phyloP scores from a whole-genome alignment of 2,888 invertebrate species.

The Rhamnusium bicolor region DNA sequence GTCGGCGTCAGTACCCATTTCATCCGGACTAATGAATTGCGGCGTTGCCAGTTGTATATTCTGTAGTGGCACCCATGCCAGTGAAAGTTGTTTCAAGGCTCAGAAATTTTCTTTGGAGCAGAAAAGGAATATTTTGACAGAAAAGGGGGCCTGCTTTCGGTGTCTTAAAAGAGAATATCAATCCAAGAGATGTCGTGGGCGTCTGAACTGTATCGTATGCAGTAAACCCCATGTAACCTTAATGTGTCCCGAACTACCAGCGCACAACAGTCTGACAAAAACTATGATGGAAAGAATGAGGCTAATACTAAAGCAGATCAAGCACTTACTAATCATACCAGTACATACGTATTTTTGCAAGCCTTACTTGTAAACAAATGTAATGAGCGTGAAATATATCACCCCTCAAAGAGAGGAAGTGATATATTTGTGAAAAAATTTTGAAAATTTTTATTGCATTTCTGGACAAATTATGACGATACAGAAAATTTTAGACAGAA shows the following conservation, averaged over 20 bases:
- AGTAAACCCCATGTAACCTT: conserved; percentile 46
- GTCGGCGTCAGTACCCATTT: conserved; percentile 24
- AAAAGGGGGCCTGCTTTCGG: conserved; percentile 49
- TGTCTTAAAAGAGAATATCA: conserved; percentile 52
- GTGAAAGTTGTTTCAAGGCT: neutral
- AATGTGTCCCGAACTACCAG: conserved; percentile 50
- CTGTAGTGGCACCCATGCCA: neutral
- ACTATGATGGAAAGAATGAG: neutral
- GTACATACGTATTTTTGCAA: too few relatives aligned
- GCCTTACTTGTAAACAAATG: too few relatives aligned
- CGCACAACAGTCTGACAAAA: neutral
- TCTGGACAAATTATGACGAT: too few relatives aligned
- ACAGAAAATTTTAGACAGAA: too few relatives aligned
- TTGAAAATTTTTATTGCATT: too few relatives aligned
- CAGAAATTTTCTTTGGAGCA: neutral
- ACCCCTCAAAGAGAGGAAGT: too few relatives aligned
- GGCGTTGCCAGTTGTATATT: conserved; percentile 1
- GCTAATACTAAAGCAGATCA: neutral
- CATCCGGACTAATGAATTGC: conserved; percentile 18
- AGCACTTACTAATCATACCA: too few relatives aligned
- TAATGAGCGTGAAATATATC: too few relatives aligned
- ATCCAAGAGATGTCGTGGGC: conserved; percentile 44
- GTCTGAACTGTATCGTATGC: conserved; percentile 53
- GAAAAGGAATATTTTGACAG: neutral
- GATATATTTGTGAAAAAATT: too few relatives aligned